Conservation (phyloP, 2,113 vertebrate genomes). For the Chlamydotis undulata region DNA sequence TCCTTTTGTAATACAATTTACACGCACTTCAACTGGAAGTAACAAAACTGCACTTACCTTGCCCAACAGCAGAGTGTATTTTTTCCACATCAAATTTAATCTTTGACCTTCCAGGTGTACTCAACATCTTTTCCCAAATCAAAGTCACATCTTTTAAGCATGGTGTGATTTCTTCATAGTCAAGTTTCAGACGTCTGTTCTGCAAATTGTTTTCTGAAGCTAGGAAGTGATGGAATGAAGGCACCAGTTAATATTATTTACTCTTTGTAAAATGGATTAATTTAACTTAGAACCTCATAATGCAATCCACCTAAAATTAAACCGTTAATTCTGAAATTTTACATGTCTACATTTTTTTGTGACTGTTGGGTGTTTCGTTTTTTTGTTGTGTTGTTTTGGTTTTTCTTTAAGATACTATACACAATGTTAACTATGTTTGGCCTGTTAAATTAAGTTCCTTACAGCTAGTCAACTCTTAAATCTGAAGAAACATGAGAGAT, state of each 20-base stretch:
- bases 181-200: slow-evolving; percentile 93
- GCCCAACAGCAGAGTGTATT: slow-evolving; percentile 88
- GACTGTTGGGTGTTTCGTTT: not conserved
- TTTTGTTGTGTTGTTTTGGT: not conserved
- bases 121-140: slow-evolving; percentile 96
- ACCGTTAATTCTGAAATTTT: not conserved
- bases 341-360: not conserved
- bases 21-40: not conserved
- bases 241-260: not conserved
- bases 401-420: not conserved
- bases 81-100: slow-evolving; percentile 89
- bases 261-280: not conserved
- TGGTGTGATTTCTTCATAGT: slow-evolving; percentile 96
- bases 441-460: not conserved
- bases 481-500: not conserved
- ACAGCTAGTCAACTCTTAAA: not conserved
- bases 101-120: slow-evolving; percentile 85
- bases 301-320: not conserved
- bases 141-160: slow-evolving; percentile 94
- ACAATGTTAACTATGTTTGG: not conserved
- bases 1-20: not conserved
- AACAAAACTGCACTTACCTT: slow-evolving; percentile 77
- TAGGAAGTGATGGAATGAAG: slow-evolving; percentile 33
- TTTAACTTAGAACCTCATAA: not conserved
- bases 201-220: slow-evolving; percentile 92